Evolutionary conservation across 1,140 invertebrate species (phyloP), one percentile per base, ranked within the genome.

Genomic region (Steinernema feltiae): DNA sequence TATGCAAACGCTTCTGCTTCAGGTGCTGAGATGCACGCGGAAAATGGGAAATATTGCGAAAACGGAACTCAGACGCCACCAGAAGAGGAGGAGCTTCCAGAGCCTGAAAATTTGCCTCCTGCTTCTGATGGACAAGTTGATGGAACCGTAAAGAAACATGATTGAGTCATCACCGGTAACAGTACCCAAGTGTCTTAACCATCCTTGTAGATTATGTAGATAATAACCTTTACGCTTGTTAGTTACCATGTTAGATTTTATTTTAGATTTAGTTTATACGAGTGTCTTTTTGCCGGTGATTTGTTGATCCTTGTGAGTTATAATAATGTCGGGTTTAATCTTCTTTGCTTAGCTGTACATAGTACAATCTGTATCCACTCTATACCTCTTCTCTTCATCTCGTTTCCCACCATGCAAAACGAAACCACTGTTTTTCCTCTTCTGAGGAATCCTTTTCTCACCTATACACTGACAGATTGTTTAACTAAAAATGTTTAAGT

Each of bases 311-410:
- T 27, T 63, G 53, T 63, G 53, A 63, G 24, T 3, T 7, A 3
- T 63, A 27, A 15, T 17, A 63, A n/a, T 12, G 12, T 63, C 53
- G 53, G 53, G 53, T 63, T 63, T n/a, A n/a, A n/a, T n/a, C n/a
- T 63, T 63, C 53, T 63, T 63, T 63, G 2, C 53, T 17, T 63
- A 63, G 53, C 24, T 63, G 53, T 63, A 63, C 53, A 63, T 63
- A 63, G 12, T n/a, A n/a, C n/a, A n/a, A n/a, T n/a, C n/a, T 15
- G 15, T 27, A 3, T 63, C 18, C 35, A 7, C 35, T 41, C 35
- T n/a, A n/a, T n/a, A 41, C 18, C 35, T 41, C 35, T 18, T 41
- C 18, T 18, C 35, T 18, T 41, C 35, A 7, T 7, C 35, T 41
- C 35, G 7, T 18, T 41, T 41, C 35, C 35, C 35, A 41, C 18